Evolutionary conservation across 2,888 invertebrate species (phyloP), one percentile per base, ranked within the genome.

Genomic region (Balanococcus diminutus): DNA sequence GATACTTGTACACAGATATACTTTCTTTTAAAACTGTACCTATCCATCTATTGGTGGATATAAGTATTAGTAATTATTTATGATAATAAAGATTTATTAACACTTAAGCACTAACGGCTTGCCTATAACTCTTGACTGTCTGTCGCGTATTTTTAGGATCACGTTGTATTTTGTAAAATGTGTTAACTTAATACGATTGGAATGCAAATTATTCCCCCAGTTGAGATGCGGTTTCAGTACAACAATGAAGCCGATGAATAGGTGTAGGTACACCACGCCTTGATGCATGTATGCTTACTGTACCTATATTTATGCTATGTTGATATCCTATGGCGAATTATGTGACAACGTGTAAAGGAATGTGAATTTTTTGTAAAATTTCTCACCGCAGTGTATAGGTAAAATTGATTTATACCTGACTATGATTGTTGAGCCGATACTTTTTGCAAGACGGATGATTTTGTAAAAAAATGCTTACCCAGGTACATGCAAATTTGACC

Each of bases 121-220:
- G 6, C 5, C 51, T 56, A 8, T 56, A 56, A 56, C 22, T 19
- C 56, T 56, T 8, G 22, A 56, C 56, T 22, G 56, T 56, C 56
- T 56, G 56, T 56, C 56, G 56, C 56, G 56, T 56, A 22, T 56
- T 5, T 31, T 31, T 72, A 16, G 11, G 31, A 72, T 28, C 72
- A 72, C 72, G 72, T 31, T 72, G 31, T 32, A 72, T 72, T 72
- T 56, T 56, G 14, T 4, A 72, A 72, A 72, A 72, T 31, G 72
- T 72, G 72, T 72, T 72, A 72, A 72, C 72, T 72, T 72, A 31
- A 72, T 72, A 72, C 72, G 72, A 72, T 72, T 72, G 72, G 72
- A 72, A 72, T 72, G 72, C 72, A 72, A 72, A 72, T 72, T 31
- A 72, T 72, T 72, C 22, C n/a, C 72, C 19, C 31, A 31, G 31